These are phyloP conservation scores for Apodemia duryi DNA, from an alignment of 2,888 invertebrate genomes.

Conservation along the genomic window DNA sequence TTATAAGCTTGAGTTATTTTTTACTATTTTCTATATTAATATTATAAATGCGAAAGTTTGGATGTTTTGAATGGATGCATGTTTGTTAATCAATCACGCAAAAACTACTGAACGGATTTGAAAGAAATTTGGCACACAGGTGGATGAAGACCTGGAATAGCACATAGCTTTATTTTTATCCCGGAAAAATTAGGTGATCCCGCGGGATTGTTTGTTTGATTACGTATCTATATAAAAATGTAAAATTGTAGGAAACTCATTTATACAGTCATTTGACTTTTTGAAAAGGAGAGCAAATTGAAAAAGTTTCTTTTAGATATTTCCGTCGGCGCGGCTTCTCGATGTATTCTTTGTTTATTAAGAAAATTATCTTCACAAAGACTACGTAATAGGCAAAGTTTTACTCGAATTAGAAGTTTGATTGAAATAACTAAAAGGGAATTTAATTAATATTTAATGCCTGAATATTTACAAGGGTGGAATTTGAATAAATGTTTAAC, in stretches of 20 bases:
- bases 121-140: no score
- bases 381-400: constrained; percentile 32
- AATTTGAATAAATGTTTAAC: constrained; percentile 13
- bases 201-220: no score
- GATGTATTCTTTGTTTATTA: constrained; percentile 32
- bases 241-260: constrained; percentile 49
- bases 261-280: constrained; percentile 45
- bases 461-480: constrained; percentile 13
- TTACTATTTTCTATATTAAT: no score
- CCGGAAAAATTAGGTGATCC: no score
- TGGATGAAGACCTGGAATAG: no score
- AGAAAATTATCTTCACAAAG: constrained; percentile 33
- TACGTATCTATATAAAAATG: no score
- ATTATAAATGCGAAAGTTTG: no score
- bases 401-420: constrained; percentile 28
- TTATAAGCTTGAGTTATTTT: no score
- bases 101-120: no score
- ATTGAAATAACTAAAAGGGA: constrained; percentile 16
- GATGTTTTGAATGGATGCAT: no score
- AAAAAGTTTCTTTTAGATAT: constrained; percentile 54
- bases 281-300: constrained; percentile 49
- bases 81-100: no score
- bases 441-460: constrained; percentile 15
- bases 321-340: constrained; percentile 33
- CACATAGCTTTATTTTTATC: no score